Evolutionary conservation across 35 echinoderm and acorn worm genomes (phyloP).

Genomic region (Strongylocentrotus purpuratus): DNA sequence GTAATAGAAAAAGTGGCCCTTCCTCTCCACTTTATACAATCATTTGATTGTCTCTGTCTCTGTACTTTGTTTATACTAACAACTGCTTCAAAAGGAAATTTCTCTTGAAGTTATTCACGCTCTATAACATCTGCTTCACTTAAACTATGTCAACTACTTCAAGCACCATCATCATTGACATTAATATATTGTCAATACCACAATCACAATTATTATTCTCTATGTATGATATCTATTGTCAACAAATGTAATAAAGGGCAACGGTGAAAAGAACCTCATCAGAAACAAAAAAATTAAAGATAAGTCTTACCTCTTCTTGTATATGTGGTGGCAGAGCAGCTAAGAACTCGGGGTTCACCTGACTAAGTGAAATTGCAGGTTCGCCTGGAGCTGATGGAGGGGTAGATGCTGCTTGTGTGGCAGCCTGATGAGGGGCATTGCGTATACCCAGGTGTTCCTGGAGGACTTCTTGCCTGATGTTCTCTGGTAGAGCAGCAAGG

Average conservation of each 20-base stretch:
- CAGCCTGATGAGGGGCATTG: conserved; percentile 39
- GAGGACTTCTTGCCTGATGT: conserved; percentile 80
- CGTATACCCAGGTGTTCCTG: conserved; percentile 81
- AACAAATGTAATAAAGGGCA: neutral
- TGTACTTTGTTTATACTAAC: neutral
- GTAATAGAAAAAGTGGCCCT: neutral
- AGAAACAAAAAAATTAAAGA: neutral
- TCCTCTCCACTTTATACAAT: neutral
- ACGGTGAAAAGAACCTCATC: neutral
- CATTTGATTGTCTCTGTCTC: neutral
- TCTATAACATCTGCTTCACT: neutral
- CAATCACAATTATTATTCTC: neutral
- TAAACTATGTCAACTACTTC: no score
- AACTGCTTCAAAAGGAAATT: neutral
- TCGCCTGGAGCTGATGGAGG: neutral
- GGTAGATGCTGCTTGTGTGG: neutral
- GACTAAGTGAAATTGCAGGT: conserved; percentile 65
- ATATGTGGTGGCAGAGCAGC: conserved; percentile 97
- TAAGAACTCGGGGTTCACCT: conserved; percentile 97
- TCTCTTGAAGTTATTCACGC: neutral
- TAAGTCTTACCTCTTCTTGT: conserved; percentile 87
- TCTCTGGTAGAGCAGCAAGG: conserved; percentile 91
- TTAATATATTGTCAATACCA: no score
- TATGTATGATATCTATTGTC: neutral
- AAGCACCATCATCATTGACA: no score